Conservation (phyloP, 2,888 invertebrate genomes). For the Micoletzkya japonica region DNA sequence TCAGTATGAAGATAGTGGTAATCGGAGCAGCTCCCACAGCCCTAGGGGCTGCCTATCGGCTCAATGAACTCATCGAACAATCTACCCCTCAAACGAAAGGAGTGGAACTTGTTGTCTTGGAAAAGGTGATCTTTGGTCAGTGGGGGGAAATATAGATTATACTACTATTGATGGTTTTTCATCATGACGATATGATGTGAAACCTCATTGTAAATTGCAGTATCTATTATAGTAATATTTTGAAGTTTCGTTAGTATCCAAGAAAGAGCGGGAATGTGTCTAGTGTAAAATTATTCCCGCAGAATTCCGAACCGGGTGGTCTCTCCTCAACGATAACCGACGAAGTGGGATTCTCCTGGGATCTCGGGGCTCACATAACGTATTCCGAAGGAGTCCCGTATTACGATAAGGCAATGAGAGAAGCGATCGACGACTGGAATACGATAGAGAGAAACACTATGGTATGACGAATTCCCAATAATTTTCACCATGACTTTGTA, state of each 20-base stretch:
- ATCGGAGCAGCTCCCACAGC: conserved; percentile 53
- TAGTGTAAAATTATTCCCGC: no score
- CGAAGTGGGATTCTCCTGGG: conserved; percentile 52
- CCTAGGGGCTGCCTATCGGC: conserved; percentile 46
- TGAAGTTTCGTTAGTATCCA: no score
- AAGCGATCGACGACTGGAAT: conserved; percentile 50
- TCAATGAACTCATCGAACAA: conserved; percentile 42
- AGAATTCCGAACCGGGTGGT: no score
- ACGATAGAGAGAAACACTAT: conserved; percentile 46
- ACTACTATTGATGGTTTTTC: no score
- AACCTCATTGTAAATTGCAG: no score
- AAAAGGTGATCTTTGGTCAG: no score
- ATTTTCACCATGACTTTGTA: no score
- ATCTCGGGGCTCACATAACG: conserved; percentile 55
- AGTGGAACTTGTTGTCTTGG: conserved; percentile 41
- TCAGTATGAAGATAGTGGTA: conserved; percentile 47
- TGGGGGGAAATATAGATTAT: no score
- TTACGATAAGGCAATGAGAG: conserved; percentile 47
- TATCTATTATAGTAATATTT: no score
- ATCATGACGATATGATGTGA: no score
- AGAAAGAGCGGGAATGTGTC: no score
- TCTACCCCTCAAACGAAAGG: conserved; percentile 36
- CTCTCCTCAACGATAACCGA: conserved; percentile 42
- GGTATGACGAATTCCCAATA: no score
- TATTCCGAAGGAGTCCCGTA: conserved; percentile 52